Conservation (phyloP, 37 sponge, comb jelly and placozoan species). For the Amphimedon queenslandica region DNA sequence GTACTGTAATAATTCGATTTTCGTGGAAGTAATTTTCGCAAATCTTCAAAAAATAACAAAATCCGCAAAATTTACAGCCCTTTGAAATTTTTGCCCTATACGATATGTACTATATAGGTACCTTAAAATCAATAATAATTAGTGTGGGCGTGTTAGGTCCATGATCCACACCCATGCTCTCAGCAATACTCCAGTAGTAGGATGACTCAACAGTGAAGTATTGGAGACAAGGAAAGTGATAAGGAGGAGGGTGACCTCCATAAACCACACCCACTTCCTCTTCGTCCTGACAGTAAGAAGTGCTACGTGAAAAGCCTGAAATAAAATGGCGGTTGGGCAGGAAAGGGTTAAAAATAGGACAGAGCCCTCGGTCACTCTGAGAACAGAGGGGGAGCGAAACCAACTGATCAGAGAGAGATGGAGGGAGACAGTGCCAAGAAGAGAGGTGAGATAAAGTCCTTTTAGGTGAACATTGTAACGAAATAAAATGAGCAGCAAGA, state of each 20-base stretch:
- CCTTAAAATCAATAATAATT: neutral
- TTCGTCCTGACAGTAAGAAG: too few relatives aligned
- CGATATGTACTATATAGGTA: too few relatives aligned
- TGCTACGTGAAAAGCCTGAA: neutral
- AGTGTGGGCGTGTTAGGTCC: neutral
- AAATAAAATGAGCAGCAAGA: too few relatives aligned
- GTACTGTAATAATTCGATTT: too few relatives aligned
- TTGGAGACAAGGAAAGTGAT: neutral
- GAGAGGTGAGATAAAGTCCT: too few relatives aligned
- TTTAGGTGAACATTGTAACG: too few relatives aligned
- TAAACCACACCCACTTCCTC: neutral
- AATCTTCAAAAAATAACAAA: too few relatives aligned
- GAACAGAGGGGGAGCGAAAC: neutral
- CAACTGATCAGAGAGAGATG: neutral
- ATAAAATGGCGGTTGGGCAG: neutral
- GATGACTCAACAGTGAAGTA: neutral
- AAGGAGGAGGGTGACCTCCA: neutral
- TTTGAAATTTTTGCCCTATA: too few relatives aligned
- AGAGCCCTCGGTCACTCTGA: neutral
- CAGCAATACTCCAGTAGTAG: neutral
- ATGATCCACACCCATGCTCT: neutral
- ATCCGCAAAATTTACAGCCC: too few relatives aligned
- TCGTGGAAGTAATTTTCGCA: too few relatives aligned
- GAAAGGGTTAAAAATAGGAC: neutral
- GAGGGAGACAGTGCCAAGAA: neutral